Evolutionary conservation across 2,797 vertebrate species (phyloP).

Genomic region (Sebastes hopkinsi): DNA sequence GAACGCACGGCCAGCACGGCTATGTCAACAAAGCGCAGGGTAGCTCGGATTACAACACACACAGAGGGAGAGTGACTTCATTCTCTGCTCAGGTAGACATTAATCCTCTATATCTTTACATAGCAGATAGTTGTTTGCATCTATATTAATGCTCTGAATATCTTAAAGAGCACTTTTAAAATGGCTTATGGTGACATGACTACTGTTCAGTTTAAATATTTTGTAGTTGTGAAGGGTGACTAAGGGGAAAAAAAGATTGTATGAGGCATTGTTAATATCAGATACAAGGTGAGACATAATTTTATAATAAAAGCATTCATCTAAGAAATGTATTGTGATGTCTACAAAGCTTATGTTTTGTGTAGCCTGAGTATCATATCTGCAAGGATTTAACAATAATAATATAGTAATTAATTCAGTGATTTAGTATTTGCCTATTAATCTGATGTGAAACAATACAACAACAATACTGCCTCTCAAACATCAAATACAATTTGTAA

Average conservation of each 20-base stretch:
- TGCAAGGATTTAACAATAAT: neutral
- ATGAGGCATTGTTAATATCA: neutral
- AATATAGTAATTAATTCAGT: neutral
- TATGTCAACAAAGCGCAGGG: too few relatives aligned
- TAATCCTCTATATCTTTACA: too few relatives aligned
- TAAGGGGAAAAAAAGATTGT: neutral
- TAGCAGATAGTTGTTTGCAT: too few relatives aligned
- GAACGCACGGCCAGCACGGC: too few relatives aligned
- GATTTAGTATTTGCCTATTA: neutral
- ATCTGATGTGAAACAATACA: neutral
- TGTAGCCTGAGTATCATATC: neutral
- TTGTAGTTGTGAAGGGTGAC: neutral
- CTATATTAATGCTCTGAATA: too few relatives aligned
- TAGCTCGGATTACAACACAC: too few relatives aligned
- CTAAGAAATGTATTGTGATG: neutral
- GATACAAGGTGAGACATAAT: constrained; percentile 1
- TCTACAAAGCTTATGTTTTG: neutral
- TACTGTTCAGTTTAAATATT: constrained; percentile 10
- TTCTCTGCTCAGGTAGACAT: too few relatives aligned
- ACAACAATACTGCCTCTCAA: neutral
- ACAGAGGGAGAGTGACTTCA: too few relatives aligned
- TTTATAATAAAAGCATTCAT: neutral
- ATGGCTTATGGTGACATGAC: neutral
- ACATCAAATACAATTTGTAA: neutral
- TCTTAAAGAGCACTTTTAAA: neutral